These are phyloP conservation scores for Linnaemya tessellans DNA, from an alignment of 2,888 invertebrate species.

Conservation along the genomic window DNA sequence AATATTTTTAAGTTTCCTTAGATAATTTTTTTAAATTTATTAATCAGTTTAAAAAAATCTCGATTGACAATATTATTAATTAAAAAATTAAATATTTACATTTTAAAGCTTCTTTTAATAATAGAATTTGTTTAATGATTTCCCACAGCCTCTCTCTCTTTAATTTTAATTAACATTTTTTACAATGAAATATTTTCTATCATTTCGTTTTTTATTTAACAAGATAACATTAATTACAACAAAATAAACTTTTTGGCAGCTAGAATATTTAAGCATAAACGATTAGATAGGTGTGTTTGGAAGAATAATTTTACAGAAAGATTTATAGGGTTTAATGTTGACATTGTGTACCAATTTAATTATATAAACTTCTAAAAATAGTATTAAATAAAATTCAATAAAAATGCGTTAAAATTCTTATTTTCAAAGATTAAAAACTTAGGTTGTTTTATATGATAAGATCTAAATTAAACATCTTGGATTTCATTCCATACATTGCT, in stretches of 20 bases:
- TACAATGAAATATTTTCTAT: slow-evolving; percentile 28
- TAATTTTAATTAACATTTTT: slow-evolving; percentile 27
- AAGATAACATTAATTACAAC: slow-evolving; percentile 14
- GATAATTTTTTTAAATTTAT: slow-evolving; percentile 29
- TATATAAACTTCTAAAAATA: slow-evolving; percentile 34
- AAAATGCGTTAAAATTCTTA: slow-evolving; percentile 57
- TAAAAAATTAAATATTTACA: slow-evolving; percentile 63
- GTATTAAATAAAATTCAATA: slow-evolving; percentile 37
- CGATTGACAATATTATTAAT: slow-evolving; percentile 49
- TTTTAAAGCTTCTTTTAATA: slow-evolving; percentile 67
- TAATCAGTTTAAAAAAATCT: slow-evolving; percentile 59
- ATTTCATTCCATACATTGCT: slow-evolving; percentile 83
- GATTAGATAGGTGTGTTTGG: slow-evolving; percentile 31
- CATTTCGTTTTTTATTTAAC: slow-evolving; percentile 23
- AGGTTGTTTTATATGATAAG: slow-evolving; percentile 1
- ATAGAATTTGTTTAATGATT: slow-evolving; percentile 53
- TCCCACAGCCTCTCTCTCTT: slow-evolving; percentile 67
- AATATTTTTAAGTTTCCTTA: slow-evolving; percentile 24
- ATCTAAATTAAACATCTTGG: slow-evolving; percentile 77
- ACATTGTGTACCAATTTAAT: slow-evolving; percentile 15
- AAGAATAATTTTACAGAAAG: slow-evolving; percentile 34
- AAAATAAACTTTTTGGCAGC: slow-evolving; percentile 60
- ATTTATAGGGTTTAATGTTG: slow-evolving; percentile 42
- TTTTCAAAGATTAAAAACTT: slow-evolving; percentile 25
- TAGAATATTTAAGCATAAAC: slow-evolving; percentile 58